Evolutionary conservation across 2,888 invertebrate species (phyloP).

Genomic region (Tipula vernalis): DNA sequence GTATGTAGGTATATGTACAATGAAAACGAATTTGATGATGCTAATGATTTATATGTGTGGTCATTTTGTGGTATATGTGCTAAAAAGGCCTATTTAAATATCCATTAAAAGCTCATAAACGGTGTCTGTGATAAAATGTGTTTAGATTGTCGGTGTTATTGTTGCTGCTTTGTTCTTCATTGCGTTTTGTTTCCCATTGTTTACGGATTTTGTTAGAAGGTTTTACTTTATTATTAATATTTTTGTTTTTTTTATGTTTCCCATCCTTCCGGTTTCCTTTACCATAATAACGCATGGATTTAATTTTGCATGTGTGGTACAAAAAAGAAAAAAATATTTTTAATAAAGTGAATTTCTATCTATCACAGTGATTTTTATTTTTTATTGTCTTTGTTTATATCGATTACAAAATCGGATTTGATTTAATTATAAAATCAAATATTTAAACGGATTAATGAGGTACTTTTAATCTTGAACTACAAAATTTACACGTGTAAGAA

Average conservation of each 20-base stretch:
- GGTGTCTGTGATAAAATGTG: background rate
- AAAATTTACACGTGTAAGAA: too few relatives aligned
- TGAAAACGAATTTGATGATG: background rate
- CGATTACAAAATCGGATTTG: too few relatives aligned
- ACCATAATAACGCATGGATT: background rate
- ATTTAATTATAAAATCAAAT: too few relatives aligned
- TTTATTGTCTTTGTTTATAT: too few relatives aligned
- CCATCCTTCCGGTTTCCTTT: background rate
- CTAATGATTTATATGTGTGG: background rate
- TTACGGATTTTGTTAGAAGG: background rate
- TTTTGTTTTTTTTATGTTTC: background rate
- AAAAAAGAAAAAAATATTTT: too few relatives aligned
- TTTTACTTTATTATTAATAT: background rate
- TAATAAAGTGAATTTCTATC: too few relatives aligned
- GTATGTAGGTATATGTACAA: background rate
- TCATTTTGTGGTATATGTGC: background rate
- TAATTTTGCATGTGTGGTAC: background rate
- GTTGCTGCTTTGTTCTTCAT: background rate
- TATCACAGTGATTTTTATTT: too few relatives aligned
- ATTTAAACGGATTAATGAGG: too few relatives aligned
- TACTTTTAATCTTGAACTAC: too few relatives aligned
- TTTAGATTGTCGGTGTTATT: background rate
- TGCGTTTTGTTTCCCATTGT: background rate
- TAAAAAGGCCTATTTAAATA: background rate
- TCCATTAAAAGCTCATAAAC: background rate